Evolutionary conservation across 2,113 vertebrate species (phyloP).

Genomic region (Phalacrocorax aristotelis): DNA sequence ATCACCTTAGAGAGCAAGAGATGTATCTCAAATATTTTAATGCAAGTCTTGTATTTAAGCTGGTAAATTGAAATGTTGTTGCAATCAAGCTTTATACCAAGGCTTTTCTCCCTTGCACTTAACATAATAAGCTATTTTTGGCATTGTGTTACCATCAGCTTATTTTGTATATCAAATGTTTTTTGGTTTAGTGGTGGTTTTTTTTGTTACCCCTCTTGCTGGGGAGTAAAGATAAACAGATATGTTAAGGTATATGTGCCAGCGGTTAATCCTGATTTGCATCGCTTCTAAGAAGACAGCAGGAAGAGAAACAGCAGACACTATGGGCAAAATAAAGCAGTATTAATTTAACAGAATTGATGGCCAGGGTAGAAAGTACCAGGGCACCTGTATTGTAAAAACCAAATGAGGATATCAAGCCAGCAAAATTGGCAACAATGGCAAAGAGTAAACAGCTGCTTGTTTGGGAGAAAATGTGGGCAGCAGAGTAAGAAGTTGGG

Average conservation of each 20-base stretch:
- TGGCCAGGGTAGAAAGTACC: neutral
- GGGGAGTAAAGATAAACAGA: constrained; percentile 71
- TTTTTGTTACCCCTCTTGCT: constrained; percentile 69
- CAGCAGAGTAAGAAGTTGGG: neutral
- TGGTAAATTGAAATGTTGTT: constrained; percentile 78
- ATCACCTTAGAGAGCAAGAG: constrained; percentile 68
- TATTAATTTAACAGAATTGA: neutral
- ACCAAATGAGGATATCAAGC: neutral
- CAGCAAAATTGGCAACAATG: neutral
- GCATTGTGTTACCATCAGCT: constrained; percentile 83
- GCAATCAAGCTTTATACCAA: constrained; percentile 87
- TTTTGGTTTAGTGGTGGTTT: neutral
- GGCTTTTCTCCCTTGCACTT: constrained; percentile 90
- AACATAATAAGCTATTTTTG: constrained; percentile 83
- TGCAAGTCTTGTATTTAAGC: constrained; percentile 91
- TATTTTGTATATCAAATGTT: constrained; percentile 78
- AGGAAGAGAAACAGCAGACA: neutral
- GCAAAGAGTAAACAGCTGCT: neutral
- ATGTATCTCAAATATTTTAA: constrained; percentile 85
- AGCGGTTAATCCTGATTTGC: neutral
- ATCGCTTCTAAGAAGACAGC: neutral
- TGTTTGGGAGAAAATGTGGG: neutral
- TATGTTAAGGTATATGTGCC: neutral
- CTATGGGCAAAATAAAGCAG: neutral
- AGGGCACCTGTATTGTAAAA: neutral